phyloP scores from a whole-genome alignment of 2,797 vertebrate genomes.

The Sebastes baramenuke region DNA sequence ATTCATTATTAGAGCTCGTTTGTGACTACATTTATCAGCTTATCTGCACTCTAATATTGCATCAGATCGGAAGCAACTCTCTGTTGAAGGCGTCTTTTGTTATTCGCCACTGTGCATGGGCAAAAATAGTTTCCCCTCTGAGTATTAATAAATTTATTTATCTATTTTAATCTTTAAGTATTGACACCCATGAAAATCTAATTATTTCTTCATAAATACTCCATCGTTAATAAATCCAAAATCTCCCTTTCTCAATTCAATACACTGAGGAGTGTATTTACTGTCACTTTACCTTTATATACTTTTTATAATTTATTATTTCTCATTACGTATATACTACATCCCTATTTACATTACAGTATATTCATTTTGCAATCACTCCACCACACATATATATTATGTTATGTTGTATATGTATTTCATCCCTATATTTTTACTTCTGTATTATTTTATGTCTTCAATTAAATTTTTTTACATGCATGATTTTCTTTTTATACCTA shows the following conservation, averaged over 20 bases:
- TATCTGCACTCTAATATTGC: background rate
- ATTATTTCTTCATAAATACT: background rate
- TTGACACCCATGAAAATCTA: background rate
- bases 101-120: background rate
- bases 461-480: background rate
- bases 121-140: background rate
- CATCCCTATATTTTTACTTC: no score
- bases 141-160: background rate
- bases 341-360: background rate
- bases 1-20: background rate
- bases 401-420: no score
- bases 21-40: no score
- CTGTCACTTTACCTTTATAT: no score
- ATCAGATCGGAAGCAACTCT: background rate
- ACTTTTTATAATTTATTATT: background rate
- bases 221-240: background rate
- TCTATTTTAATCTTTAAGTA: background rate
- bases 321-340: background rate
- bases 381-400: no score
- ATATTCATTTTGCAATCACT: background rate
- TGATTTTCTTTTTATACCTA: background rate
- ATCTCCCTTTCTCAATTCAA: no score
- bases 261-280: no score
- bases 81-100: background rate
- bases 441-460: no score